A percentile compares a stretch with the other conserved stretches of the same genome.
Evolutionary conservation across 2,888 invertebrate genomes (phyloP).

Genomic region (Spisula solida): DNA sequence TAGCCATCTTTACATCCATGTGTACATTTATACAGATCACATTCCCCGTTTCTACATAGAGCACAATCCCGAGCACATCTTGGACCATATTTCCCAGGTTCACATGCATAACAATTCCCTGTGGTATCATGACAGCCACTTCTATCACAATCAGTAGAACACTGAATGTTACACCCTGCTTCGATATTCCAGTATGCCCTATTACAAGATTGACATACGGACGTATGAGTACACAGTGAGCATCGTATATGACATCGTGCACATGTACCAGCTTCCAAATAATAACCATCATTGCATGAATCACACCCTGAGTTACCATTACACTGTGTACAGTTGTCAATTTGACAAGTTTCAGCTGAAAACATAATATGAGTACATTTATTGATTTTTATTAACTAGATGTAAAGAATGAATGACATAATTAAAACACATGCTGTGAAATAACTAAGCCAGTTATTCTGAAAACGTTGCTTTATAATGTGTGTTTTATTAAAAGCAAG

Average conservation of each 20-base stretch:
- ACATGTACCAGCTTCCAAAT: not conserved
- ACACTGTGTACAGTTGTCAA: no score
- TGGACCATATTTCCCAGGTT: not conserved
- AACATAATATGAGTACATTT: no score
- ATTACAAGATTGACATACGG: not conserved
- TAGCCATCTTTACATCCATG: conserved; percentile 24
- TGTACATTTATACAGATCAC: conserved; percentile 8
- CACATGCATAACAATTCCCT: not conserved
- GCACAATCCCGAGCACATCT: conserved; percentile 1
- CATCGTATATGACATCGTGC: not conserved
- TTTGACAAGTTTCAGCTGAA: no score
- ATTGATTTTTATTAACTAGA: no score
- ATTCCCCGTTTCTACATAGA: not conserved
- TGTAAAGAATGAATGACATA: no score
- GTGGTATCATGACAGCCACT: not conserved
- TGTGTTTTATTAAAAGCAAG: no score
- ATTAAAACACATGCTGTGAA: no score
- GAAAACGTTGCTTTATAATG: no score
- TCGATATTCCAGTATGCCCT: not conserved
- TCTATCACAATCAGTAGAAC: not conserved
- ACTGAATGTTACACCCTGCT: not conserved
- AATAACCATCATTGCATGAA: not conserved
- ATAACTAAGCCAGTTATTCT: no score
- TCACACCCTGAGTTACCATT: not conserved
- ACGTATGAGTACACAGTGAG: not conserved